Evolutionary conservation across 2,888 invertebrate genomes (phyloP).

Genomic region (Melikaiella ostensackeni): DNA sequence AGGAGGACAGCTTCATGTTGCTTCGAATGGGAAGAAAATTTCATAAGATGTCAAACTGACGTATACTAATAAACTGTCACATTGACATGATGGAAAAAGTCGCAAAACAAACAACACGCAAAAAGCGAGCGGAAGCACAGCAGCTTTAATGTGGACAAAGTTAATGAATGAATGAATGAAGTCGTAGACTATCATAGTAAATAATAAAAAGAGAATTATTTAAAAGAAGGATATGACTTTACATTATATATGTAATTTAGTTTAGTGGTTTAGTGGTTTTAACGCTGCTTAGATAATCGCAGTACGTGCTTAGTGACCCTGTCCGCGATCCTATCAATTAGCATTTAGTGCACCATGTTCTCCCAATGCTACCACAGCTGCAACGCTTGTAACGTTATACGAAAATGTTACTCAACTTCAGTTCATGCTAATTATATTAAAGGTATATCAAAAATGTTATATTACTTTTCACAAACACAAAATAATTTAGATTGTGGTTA

Average conservation of each 20-base stretch:
- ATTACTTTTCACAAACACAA: not conserved
- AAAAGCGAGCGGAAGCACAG: too few relatives aligned
- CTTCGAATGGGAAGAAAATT: too few relatives aligned
- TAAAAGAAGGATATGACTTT: not conserved
- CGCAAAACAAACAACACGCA: too few relatives aligned
- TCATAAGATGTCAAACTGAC: too few relatives aligned
- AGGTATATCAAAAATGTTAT: not conserved
- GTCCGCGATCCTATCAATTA: slow-evolving; percentile 34
- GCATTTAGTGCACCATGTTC: slow-evolving; percentile 21
- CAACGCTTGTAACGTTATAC: slow-evolving; percentile 16
- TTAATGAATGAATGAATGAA: too few relatives aligned
- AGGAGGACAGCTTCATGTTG: too few relatives aligned
- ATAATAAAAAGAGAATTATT: not conserved
- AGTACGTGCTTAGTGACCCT: slow-evolving; percentile 23
- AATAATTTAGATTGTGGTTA: not conserved
- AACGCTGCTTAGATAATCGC: slow-evolving; percentile 29
- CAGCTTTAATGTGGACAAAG: too few relatives aligned
- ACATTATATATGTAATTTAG: slow-evolving; percentile 7
- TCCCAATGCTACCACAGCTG: slow-evolving; percentile 1
- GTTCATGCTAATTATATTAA: not conserved
- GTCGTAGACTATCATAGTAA: too few relatives aligned
- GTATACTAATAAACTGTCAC: too few relatives aligned
- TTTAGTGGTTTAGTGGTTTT: slow-evolving; percentile 11
- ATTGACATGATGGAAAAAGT: too few relatives aligned
- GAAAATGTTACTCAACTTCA: slow-evolving; percentile 11